phyloP scores from a whole-genome alignment of 2,113 vertebrate species.

The Lagopus leucura region DNA sequence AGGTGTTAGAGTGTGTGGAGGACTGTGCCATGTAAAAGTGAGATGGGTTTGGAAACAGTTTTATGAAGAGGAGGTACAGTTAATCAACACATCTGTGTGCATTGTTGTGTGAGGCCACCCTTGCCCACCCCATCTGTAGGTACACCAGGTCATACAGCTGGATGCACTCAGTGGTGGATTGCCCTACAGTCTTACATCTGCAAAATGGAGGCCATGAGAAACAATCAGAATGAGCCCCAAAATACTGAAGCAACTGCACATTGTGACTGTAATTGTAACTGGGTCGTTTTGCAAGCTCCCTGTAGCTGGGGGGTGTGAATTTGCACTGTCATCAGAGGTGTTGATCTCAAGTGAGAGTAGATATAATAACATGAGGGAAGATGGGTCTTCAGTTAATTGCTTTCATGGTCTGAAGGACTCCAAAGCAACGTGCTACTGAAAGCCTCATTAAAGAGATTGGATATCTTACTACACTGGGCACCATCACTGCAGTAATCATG shows the following conservation, averaged over 20 bases:
- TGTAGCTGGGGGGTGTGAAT: neutral
- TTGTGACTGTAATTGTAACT: neutral
- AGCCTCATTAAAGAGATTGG: slow-evolving; percentile 10
- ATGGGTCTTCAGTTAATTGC: slow-evolving; percentile 55
- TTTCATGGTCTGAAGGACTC: slow-evolving; percentile 51
- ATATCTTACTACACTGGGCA: neutral
- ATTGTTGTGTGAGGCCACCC: neutral
- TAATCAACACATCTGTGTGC: rapidly evolving
- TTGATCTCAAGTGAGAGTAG: slow-evolving; percentile 5
- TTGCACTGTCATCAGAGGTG: slow-evolving; percentile 20
- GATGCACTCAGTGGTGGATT: neutral
- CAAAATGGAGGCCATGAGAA: neutral
- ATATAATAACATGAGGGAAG: slow-evolving; percentile 44
- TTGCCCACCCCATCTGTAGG: neutral
- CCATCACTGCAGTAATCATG: neutral
- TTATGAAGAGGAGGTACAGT: neutral
- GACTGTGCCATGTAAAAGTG: rapidly evolving
- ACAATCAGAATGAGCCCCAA: neutral
- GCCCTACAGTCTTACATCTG: neutral
- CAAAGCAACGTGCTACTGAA: slow-evolving; percentile 35
- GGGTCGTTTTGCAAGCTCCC: neutral
- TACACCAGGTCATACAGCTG: rapidly evolving
- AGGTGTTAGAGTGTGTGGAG: neutral
- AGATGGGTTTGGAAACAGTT: neutral
- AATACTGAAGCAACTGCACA: rapidly evolving